Conservation (phyloP, 2,888 invertebrate genomes). For the Adineta ricciae region DNA sequence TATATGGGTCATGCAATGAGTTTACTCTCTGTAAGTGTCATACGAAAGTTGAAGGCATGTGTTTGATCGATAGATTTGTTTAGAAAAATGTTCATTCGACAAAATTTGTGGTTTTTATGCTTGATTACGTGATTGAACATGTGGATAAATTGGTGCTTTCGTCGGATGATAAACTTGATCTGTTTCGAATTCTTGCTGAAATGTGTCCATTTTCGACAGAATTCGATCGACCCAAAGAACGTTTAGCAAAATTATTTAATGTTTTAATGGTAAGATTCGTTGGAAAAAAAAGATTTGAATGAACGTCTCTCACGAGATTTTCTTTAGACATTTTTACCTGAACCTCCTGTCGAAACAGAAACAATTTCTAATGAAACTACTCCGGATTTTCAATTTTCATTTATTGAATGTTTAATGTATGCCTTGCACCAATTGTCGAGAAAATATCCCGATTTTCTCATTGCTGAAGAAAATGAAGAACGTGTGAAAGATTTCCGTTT, state of each 20-base stretch:
- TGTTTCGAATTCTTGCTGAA: constrained; percentile 77
- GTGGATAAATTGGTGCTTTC: neutral
- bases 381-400: constrained; percentile 74
- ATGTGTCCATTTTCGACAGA: constrained; percentile 67
- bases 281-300: constrained; percentile 35
- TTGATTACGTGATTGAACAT: constrained; percentile 63
- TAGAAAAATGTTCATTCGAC: constrained; percentile 75
- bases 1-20: neutral
- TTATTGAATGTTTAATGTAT: constrained; percentile 79
- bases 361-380: constrained; percentile 45
- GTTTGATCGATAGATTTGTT: constrained; percentile 39
- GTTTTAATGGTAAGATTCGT: constrained; percentile 61
- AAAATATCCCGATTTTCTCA: constrained; percentile 66
- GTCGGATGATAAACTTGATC: constrained; percentile 58
- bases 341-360: constrained; percentile 60
- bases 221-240: constrained; percentile 63
- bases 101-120: constrained; percentile 71
- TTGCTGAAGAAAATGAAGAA: constrained; percentile 58
- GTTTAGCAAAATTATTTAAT: constrained; percentile 67
- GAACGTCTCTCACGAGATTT: no score
- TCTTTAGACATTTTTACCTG: constrained; percentile 70
- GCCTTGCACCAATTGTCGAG: constrained; percentile 65
- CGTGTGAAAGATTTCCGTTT: constrained; percentile 66
- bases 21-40: neutral
- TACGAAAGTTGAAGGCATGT: neutral